Conservation (phyloP, 2,113 vertebrate species). For the Lipophrys pholis region DNA sequence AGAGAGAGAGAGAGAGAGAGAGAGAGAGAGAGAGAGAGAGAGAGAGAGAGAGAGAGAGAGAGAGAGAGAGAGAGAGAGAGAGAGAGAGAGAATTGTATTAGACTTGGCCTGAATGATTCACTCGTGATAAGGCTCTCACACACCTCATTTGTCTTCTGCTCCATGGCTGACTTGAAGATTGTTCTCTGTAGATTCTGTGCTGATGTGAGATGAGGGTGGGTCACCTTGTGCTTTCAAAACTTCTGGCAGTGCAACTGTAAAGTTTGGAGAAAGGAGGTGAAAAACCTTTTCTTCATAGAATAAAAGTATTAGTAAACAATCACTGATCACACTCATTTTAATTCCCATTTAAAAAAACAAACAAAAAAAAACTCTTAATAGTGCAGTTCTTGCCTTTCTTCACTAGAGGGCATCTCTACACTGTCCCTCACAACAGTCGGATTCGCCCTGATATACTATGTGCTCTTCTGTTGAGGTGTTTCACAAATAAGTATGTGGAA, state of each 20-base stretch:
- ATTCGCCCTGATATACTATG: too few relatives aligned
- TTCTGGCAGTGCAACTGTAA: conserved; percentile 2
- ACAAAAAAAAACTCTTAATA: not conserved
- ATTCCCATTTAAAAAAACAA: not conserved
- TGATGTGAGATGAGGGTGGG: conserved; percentile 15
- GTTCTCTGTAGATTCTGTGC: conserved; percentile 12
- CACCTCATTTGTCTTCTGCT: conserved; percentile 80
- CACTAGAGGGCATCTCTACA: conserved; percentile 67
- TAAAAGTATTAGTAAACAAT: not conserved
- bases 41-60: not conserved
- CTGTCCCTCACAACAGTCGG: too few relatives aligned
- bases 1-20: not conserved
- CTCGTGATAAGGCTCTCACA: conserved; percentile 3
- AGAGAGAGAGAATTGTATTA: not conserved
- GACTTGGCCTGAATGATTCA: not conserved
- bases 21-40: not conserved
- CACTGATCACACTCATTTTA: not conserved
- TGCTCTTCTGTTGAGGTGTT: too few relatives aligned
- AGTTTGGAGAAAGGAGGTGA: not conserved
- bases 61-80: not conserved
- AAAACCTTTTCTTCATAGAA: not conserved
- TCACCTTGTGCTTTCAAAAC: conserved; percentile 13
- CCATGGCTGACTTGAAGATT: conserved; percentile 67
- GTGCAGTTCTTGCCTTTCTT: conserved; percentile 31
- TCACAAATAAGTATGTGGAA: not conserved